phyloP scores from a whole-genome alignment of 2,113 vertebrate species.

The Oryzias woworae region DNA sequence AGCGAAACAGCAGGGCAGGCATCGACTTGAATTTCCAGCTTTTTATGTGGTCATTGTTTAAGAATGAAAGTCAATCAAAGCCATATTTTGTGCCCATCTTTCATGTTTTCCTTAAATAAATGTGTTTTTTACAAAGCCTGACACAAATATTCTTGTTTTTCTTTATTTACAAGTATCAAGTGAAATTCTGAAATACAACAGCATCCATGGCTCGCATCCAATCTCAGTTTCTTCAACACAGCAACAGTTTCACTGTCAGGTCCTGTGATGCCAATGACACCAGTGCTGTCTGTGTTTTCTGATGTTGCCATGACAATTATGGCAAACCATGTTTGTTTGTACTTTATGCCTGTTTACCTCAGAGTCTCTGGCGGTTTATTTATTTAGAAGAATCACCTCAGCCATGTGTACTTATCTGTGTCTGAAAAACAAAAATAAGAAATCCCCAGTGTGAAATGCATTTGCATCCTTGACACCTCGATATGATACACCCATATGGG shows the following conservation, averaged over 20 bases:
- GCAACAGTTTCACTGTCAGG: slow-evolving; percentile 28
- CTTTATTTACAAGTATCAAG: too few relatives aligned
- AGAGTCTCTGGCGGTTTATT: slow-evolving; percentile 40
- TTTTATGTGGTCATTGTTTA: too few relatives aligned
- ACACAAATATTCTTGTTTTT: background rate
- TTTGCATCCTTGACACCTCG: slow-evolving; percentile 72
- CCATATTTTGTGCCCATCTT: too few relatives aligned
- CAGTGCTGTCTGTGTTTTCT: slow-evolving; percentile 25
- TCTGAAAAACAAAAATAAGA: slow-evolving; percentile 78
- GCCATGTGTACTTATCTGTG: slow-evolving; percentile 62
- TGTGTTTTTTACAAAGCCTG: background rate
- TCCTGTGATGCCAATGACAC: slow-evolving; percentile 17
- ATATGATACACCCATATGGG: slow-evolving; percentile 44
- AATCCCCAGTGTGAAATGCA: slow-evolving; percentile 63
- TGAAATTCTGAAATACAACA: too few relatives aligned
- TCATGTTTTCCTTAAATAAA: background rate
- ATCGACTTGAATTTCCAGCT: too few relatives aligned
- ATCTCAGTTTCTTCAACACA: slow-evolving; percentile 14
- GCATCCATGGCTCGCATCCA: slow-evolving; percentile 3
- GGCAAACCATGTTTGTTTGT: slow-evolving; percentile 62
- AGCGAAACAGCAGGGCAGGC: too few relatives aligned
- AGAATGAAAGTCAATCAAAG: too few relatives aligned
- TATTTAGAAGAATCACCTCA: slow-evolving; percentile 65
- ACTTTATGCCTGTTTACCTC: slow-evolving; percentile 67
- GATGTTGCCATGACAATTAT: slow-evolving; percentile 64